Conservation (phyloP, 2,113 vertebrate species). For the Morone chrysops region DNA sequence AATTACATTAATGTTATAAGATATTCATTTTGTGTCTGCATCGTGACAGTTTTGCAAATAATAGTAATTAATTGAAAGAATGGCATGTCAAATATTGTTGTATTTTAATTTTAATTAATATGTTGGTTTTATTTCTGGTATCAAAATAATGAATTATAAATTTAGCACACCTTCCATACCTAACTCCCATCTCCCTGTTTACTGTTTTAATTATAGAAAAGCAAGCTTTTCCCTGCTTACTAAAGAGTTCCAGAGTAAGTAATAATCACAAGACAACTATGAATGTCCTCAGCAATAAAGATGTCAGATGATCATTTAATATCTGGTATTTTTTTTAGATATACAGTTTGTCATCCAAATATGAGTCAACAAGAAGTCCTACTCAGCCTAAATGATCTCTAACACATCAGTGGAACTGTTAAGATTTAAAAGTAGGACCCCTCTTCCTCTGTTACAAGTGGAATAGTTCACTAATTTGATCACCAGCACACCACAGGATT, state of each 20-base stretch:
- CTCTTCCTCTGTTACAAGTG: background rate
- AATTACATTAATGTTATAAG: background rate
- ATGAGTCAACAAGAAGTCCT: background rate
- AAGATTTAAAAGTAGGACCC: background rate
- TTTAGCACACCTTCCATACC: background rate
- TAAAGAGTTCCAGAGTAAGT: too few species aligned
- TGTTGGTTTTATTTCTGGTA: background rate
- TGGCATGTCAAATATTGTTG: background rate
- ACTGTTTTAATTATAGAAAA: constrained; percentile 15
- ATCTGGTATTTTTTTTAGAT: background rate
- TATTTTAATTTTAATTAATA: background rate
- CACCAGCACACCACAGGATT: background rate
- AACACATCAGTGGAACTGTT: background rate
- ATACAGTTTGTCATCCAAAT: background rate
- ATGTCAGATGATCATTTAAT: background rate
- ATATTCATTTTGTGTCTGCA: background rate
- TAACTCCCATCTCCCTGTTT: constrained; percentile 11
- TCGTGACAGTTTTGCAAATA: background rate
- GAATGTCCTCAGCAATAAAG: background rate
- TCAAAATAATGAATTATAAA: background rate
- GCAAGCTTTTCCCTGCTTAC: background rate
- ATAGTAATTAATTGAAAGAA: background rate
- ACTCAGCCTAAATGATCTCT: background rate
- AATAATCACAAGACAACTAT: background rate
- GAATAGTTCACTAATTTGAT: background rate